A percentile compares a stretch with the other conserved stretches of the same genome.
phyloP scores from a whole-genome alignment of 2,113 vertebrate species.

The Percina caprodes region DNA sequence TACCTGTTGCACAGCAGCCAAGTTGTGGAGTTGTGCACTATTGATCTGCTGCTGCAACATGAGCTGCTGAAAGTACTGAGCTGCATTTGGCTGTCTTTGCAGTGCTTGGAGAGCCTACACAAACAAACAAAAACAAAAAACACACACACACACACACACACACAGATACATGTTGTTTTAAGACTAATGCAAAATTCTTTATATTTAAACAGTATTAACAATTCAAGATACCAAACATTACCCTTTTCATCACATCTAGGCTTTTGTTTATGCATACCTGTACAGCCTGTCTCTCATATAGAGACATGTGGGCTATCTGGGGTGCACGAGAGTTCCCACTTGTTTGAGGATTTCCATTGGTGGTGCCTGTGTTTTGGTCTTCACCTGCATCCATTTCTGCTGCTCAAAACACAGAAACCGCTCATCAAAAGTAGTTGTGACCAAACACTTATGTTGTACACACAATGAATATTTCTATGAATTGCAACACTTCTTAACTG shows the following conservation, averaged over 20 bases:
- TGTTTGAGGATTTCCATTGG: constrained; percentile 89
- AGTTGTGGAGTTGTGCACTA: constrained; percentile 94
- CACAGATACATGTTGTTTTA: neutral
- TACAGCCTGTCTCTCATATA: constrained; percentile 96
- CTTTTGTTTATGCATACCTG: constrained; percentile 82
- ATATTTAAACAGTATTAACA: neutral
- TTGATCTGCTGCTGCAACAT: constrained; percentile 99
- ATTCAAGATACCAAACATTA: neutral
- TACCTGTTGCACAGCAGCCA: constrained; percentile 99
- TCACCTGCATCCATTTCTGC: constrained; percentile 93
- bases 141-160: neutral
- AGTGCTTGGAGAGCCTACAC: constrained; percentile 93
- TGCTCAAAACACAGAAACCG: constrained; percentile 38
- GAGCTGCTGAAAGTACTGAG: constrained; percentile 98
- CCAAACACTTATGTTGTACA: neutral
- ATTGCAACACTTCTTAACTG: neutral
- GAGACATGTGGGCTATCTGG: constrained; percentile 97
- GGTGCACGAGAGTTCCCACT: constrained; percentile 90
- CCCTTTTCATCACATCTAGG: neutral
- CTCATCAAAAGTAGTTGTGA: constrained; percentile 14
- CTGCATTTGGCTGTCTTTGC: constrained; percentile 96
- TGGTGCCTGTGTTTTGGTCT: constrained; percentile 91
- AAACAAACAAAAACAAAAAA: too few species aligned
- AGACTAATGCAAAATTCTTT: neutral
- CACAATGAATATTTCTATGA: neutral